Evolutionary conservation across 2,888 invertebrate species (phyloP), one percentile per base, ranked within the genome.

Genomic region (Choreutis nemorana): DNA sequence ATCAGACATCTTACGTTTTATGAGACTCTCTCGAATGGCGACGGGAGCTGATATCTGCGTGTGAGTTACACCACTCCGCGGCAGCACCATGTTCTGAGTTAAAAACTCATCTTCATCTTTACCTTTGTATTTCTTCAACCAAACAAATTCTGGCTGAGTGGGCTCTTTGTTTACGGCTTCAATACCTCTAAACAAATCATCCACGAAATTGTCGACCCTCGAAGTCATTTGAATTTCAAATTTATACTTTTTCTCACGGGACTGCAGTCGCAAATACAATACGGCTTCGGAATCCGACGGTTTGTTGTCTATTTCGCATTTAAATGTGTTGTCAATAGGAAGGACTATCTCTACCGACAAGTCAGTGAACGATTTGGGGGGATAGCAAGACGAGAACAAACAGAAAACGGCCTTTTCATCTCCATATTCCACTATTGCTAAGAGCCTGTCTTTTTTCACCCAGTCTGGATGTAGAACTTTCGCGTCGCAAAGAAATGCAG

Each of bases 281-380:
- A 78, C 66, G 31, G 72, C 67, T 48, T 78, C 79, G 13, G 75
- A 65, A 35, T 77, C 77, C n/a, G 70, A 68, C 39, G 78, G 81
- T 77, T 87, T 86, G 50, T 79, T 79, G 48, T 78, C 87, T 50
- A 87, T 85, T 55, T 87, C 85, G 73, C 90, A 89, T 60, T 87
- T 85, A 62, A 94, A 92, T 49, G 85, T 84, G 46, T 85, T 84
- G 70, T 92, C 89, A 32, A 94, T 84, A 14, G 93, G 90, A 48
- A 93, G 82, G 29, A 90, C 87, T 61, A 86, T 86, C 67, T 92
- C 91, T 48, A 93, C 84, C 8, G 87, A 85, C 42, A 94, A 78
- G 68, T 93, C 92, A 29, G 86, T 87, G 52, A 87, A 86, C 31
- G 85, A 84, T 55, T 83, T 84, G 11, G 90, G 87, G 43, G 87